Evolutionary conservation across 1,140 invertebrate genomes (phyloP), one percentile per base, ranked within the genome.

Genomic region (Scylla paramamosain): DNA sequence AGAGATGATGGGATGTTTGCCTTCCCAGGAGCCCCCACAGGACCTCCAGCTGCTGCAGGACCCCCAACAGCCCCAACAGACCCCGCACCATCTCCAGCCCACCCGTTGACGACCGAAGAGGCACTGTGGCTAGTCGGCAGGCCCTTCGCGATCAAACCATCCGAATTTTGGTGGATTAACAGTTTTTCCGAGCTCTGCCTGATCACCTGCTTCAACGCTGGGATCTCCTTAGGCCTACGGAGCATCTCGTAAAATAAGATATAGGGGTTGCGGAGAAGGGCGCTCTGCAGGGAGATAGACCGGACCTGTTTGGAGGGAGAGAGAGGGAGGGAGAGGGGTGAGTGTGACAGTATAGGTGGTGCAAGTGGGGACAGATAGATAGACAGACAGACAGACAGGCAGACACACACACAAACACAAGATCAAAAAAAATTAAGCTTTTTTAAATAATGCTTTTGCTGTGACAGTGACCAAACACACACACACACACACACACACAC

Each of bases 181-280:
- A 52, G 86, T 52, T 93, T 95, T 84, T 94, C 92, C 0, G 94
- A 95, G 90, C 96, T 95, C 59, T 94, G 94, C 7, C 93, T 93
- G 39, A 92, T 52, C 10, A 94, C 91, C 39, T 93, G 94, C 82
- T 96, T 96, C 29, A 93, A 31, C 7, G 59, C 39, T 16, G 88
- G 25, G 1, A 45, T 39, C 29, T 88, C 92, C 87, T 92, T 87
- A 14, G 95, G 88, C 29, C 92, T 91, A 31, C 93, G 92, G 3
- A 95, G 98, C 97, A 98, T 97, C 97, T 99, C 98, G 96, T 99
- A 99, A 96, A 99, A 98, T 97, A 99, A 98, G 87, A 99, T 98
- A 96, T 99, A 99, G 0, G 98, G 98, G 97, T 99, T 98, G 25
- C 98, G 98, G 96, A 97, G 98, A 28, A 98, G 97, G 67, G 98